A percentile compares a stretch with the other conserved stretches of the same genome.
Conservation (phyloP, 2,113 vertebrate species). For the Ophthalmolycus amberensis region DNA sequence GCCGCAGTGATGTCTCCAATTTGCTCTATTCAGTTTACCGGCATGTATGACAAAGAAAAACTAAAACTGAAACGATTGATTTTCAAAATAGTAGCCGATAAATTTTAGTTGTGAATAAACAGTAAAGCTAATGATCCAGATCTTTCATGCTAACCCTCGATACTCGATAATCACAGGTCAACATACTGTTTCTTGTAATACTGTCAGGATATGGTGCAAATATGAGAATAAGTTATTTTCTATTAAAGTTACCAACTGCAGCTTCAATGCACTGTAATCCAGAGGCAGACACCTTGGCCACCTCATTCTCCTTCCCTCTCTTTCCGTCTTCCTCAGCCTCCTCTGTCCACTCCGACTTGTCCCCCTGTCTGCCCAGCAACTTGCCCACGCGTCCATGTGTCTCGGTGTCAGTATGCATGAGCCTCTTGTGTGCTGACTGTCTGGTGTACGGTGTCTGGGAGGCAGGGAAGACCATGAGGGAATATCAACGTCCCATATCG, state of each 20-base stretch:
- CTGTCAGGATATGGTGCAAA: background rate
- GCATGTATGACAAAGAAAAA: background rate
- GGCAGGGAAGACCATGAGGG: constrained; percentile 56
- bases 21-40: background rate
- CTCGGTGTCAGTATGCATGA: constrained; percentile 71
- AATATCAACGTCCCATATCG: constrained; percentile 50
- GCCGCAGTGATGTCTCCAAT: background rate
- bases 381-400: constrained; percentile 68
- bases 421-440: constrained; percentile 56
- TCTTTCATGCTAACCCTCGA: background rate
- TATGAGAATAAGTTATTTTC: background rate
- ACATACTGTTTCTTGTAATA: background rate
- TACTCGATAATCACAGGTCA: background rate
- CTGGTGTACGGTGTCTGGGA: constrained; percentile 57
- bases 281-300: constrained; percentile 15
- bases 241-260: background rate
- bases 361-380: constrained; percentile 65
- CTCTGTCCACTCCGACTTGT: constrained; percentile 60
- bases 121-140: background rate
- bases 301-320: constrained; percentile 2
- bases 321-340: constrained; percentile 16
- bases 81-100: background rate
- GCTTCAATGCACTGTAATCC: background rate
- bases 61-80: background rate
- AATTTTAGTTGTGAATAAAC: background rate